Evolutionary conservation across 2,888 invertebrate genomes (phyloP).

Genomic region (Leptothorax acervorum): DNA sequence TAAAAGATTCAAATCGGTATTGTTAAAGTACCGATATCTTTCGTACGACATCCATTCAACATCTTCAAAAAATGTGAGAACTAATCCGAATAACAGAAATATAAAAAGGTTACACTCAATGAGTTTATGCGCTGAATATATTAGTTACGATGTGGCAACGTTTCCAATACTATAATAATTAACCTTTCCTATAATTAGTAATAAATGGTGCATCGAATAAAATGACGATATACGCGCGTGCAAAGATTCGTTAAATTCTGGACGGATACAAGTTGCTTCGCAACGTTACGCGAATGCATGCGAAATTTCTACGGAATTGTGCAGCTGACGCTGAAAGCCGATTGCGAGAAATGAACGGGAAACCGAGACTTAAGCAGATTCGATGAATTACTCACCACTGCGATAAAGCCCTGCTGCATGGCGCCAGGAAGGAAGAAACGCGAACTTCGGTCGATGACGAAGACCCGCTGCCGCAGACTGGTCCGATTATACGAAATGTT

Average conservation of each 20-base stretch:
- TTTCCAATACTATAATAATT: too few relatives aligned
- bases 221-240: not conserved
- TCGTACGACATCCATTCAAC: too few relatives aligned
- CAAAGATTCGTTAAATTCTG: not conserved
- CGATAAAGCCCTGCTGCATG: conserved; percentile 11
- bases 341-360: conserved; percentile 39
- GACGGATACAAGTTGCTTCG: not conserved
- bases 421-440: conserved; percentile 28
- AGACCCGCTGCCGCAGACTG: not conserved
- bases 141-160: too few relatives aligned
- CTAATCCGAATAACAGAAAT: not conserved
- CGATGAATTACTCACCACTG: conserved; percentile 30
- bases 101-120: not conserved
- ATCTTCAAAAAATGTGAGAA: too few relatives aligned
- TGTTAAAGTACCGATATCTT: too few relatives aligned
- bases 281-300: not conserved
- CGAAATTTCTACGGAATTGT: conserved; percentile 33
- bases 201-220: not conserved
- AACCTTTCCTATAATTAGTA: not conserved
- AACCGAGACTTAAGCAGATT: conserved; percentile 18
- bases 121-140: not conserved
- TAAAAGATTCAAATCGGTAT: too few relatives aligned
- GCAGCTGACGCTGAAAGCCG: conserved; percentile 10
- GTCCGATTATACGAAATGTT: not conserved
- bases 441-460: conserved; percentile 41